A percentile compares a stretch with the other conserved stretches of the same genome.
phyloP scores from a whole-genome alignment of 1,140 invertebrate species.

The Drosophila nannoptera region DNA sequence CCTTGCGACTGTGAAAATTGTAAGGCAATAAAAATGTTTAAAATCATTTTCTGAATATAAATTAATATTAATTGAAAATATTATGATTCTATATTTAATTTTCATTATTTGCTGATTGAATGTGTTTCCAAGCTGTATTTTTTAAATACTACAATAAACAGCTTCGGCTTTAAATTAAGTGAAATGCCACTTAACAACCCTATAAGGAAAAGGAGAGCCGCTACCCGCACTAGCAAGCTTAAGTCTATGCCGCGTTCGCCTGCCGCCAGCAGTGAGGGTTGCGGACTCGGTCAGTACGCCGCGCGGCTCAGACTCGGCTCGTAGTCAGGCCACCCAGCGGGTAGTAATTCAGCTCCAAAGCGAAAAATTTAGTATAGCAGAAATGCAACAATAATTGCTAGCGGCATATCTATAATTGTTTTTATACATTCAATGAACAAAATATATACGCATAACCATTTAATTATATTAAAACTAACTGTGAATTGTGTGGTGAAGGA shows the following conservation, averaged over 20 bases:
- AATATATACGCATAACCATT: conserved; percentile 2
- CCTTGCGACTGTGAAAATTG: too few species aligned
- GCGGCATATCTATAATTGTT: conserved; percentile 5
- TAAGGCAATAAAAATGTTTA: background rate
- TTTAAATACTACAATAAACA: background rate
- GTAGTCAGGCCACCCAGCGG: conserved; percentile 23
- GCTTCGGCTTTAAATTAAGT: background rate
- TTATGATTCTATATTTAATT: too few species aligned
- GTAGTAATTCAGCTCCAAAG: conserved; percentile 9
- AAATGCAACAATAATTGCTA: conserved; percentile 20
- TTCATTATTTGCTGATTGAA: too few species aligned
- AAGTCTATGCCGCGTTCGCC: conserved; percentile 25
- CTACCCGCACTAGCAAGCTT: conserved; percentile 22
- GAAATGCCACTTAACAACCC: conserved; percentile 38
- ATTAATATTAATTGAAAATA: too few species aligned
- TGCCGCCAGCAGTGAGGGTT: conserved; percentile 63
- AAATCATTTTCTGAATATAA: background rate
- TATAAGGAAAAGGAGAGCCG: conserved; percentile 12
- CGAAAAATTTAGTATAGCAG: conserved; percentile 8
- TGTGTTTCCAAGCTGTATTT: background rate
- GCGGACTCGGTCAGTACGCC: conserved; percentile 65
- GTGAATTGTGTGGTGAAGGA: conserved; percentile 21
- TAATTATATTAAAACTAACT: conserved; percentile 39
- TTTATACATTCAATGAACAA: conserved; percentile 26
- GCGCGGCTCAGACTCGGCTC: conserved; percentile 46